phyloP scores from a whole-genome alignment of 2,888 invertebrate species.

The Eumacrocentrus americanus region DNA sequence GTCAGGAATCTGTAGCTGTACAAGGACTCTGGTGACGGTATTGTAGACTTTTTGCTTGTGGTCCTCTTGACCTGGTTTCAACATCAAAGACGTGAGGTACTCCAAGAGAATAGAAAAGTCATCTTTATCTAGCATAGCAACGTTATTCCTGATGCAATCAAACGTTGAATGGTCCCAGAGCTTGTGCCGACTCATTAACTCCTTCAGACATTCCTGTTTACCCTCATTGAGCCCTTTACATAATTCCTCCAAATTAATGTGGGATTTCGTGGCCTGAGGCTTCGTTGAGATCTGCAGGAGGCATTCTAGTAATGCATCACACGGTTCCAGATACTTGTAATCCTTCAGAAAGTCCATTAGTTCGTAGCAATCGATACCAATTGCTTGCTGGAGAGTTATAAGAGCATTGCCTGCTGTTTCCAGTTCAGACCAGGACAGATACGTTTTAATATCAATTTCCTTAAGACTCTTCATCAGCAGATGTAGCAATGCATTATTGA shows the following conservation, averaged over 20 bases:
- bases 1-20: conserved; percentile 36
- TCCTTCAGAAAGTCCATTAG: conserved; percentile 43
- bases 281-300: conserved; percentile 46
- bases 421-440: conserved; percentile 51
- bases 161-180: conserved; percentile 48
- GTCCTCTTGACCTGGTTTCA: conserved; percentile 32
- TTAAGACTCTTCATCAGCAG: conserved; percentile 47
- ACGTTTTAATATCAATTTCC: conserved; percentile 48
- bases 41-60: conserved; percentile 36
- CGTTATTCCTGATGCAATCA: conserved; percentile 36
- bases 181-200: conserved; percentile 44
- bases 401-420: conserved; percentile 43
- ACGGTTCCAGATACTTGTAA: conserved; percentile 35
- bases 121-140: conserved; percentile 37
- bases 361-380: conserved; percentile 49
- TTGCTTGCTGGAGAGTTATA: conserved; percentile 49
- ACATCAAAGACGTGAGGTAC: conserved; percentile 41
- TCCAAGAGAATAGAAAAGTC: conserved; percentile 45
- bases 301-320: conserved; percentile 43
- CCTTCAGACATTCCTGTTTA: conserved; percentile 39
- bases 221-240: conserved; percentile 36
- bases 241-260: conserved; percentile 43
- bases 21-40: conserved; percentile 37
- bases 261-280: conserved; percentile 34
- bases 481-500: conserved; percentile 42